Evolutionary conservation across 1,140 invertebrate genomes (phyloP).

Genomic region (Eulimnadia texana): DNA sequence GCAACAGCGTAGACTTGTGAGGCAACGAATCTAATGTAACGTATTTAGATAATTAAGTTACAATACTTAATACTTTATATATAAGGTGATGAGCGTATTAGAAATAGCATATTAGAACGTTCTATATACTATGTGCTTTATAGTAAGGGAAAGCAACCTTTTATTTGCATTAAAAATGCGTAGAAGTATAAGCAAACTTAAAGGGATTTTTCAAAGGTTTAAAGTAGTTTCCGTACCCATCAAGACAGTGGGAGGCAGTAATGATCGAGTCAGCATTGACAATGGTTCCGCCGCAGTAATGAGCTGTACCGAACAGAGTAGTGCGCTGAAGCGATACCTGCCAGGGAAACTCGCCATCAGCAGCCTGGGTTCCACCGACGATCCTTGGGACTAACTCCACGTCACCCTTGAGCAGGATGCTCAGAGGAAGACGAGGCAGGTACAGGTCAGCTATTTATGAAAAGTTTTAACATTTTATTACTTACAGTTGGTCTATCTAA

Average conservation of each 20-base stretch:
- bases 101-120: no score
- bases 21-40: no score
- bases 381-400: slow-evolving; percentile 13
- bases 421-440: slow-evolving; percentile 1
- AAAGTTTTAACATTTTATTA: no score
- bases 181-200: neutral
- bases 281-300: slow-evolving; percentile 39
- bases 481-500: no score
- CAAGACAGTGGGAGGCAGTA: slow-evolving; percentile 41
- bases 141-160: no score
- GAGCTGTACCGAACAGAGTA: slow-evolving; percentile 5
- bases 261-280: slow-evolving; percentile 32
- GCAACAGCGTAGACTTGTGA: neutral
- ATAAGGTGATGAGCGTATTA: no score
- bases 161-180: no score
- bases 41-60: no score
- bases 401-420: neutral
- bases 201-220: neutral
- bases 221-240: slow-evolving; percentile 17
- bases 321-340: slow-evolving; percentile 11
- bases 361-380: slow-evolving; percentile 18
- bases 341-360: slow-evolving; percentile 23
- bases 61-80: no score
- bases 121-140: no score
- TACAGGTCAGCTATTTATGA: no score